Percentiles rank a stretch among this genome's conserved stretches.
Conservation (phyloP, 35 echinoderm and acorn worm genomes). For the Ptychodera flava region DNA sequence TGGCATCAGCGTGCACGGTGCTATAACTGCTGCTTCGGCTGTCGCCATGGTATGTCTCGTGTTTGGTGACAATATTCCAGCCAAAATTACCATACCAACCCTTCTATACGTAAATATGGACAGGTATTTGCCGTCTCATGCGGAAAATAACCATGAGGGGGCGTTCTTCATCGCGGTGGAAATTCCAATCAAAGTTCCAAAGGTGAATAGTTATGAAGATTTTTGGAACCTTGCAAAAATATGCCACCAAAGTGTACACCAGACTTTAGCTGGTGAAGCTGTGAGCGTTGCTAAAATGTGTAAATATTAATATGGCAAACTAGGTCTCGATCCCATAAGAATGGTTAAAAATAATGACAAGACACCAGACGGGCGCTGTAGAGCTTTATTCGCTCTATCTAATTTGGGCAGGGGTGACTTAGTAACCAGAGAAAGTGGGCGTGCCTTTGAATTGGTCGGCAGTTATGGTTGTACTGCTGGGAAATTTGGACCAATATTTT, state of each 20-base stretch:
- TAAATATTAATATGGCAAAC: background rate
- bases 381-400: background rate
- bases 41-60: background rate
- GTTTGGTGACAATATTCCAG: background rate
- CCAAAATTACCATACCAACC: background rate
- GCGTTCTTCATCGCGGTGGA: background rate
- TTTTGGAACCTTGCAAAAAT: background rate
- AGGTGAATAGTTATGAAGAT: background rate
- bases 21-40: background rate
- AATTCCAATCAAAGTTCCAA: background rate
- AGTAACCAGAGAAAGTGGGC: background rate
- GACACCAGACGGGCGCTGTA: background rate
- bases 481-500: background rate
- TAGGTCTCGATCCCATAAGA: background rate
- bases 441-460: background rate
- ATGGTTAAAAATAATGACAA: background rate
- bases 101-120: background rate
- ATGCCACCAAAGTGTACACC: background rate
- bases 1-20: background rate
- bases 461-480: background rate
- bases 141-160: background rate
- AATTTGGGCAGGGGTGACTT: background rate
- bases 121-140: background rate
- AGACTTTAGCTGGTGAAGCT: background rate
- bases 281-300: background rate